Conservation (phyloP, 2,797 vertebrate species). For the Cuculus canorus region DNA sequence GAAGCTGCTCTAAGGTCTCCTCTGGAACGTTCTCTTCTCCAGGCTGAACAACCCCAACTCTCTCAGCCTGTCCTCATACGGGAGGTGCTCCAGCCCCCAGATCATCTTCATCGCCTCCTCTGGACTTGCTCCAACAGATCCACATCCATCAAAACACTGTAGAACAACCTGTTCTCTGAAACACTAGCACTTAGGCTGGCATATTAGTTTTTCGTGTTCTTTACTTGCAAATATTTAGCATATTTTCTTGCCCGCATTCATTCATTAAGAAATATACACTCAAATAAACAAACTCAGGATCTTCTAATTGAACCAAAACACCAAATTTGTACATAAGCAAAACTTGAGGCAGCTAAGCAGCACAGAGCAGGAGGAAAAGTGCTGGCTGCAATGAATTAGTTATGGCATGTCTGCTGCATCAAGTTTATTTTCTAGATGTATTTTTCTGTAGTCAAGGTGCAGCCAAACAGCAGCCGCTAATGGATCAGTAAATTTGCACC, state of each 20-base stretch:
- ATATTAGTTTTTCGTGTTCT: background rate
- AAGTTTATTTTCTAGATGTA: conserved; percentile 35
- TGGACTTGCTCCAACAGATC: no score
- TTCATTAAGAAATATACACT: background rate
- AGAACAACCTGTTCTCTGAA: background rate
- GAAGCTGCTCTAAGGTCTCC: no score
- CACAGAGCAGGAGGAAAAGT: background rate
- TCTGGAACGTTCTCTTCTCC: no score
- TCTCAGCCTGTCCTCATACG: no score
- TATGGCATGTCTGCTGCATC: background rate
- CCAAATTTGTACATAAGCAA: background rate
- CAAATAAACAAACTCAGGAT: background rate
- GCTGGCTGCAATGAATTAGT: conserved; percentile 18
- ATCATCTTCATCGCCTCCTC: no score
- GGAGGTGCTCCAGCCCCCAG: no score
- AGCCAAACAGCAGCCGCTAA: conserved; percentile 46
- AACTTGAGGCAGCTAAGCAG: conserved; percentile 3
- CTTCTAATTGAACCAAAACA: conserved; percentile 6
- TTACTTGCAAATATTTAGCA: background rate
- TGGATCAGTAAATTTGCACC: conserved; percentile 36
- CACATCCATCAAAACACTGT: background rate
- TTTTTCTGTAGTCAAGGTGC: conserved; percentile 17
- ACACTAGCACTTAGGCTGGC: background rate
- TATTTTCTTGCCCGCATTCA: background rate
- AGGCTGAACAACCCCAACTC: no score